Evolutionary conservation across 2,797 vertebrate genomes (phyloP).

Genomic region (Miichthys miiuy): DNA sequence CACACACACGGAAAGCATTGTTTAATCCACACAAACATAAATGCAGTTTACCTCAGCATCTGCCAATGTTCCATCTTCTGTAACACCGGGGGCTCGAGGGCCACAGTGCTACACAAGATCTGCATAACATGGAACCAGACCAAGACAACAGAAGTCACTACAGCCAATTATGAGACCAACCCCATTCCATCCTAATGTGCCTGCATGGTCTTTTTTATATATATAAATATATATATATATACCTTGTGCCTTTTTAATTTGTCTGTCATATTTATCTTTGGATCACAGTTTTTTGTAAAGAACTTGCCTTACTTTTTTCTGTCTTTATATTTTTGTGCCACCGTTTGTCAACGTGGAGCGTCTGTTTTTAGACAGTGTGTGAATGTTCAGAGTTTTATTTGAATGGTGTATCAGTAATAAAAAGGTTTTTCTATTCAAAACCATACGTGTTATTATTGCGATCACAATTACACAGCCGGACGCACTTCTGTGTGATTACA

Average conservation of each 20-base stretch:
- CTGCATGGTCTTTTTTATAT: conserved; percentile 77
- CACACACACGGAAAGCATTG: conserved; percentile 24
- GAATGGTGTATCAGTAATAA: conserved; percentile 78
- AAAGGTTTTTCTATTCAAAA: conserved; percentile 72
- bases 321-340: conserved; percentile 81
- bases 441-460: background rate
- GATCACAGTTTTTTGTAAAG: conserved; percentile 75
- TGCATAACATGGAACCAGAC: conserved; percentile 8
- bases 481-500: too few relatives aligned
- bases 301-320: conserved; percentile 81
- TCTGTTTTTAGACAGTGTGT: conserved; percentile 75
- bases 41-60: conserved; percentile 70
- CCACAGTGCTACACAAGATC: conserved; percentile 15
- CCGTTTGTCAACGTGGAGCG: conserved; percentile 67
- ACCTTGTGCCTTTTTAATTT: conserved; percentile 84
- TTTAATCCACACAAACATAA: conserved; percentile 44
- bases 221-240: conserved; percentile 61
- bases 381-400: conserved; percentile 80
- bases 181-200: conserved; percentile 79
- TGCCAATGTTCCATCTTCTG: conserved; percentile 50
- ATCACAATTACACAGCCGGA: background rate
- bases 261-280: conserved; percentile 77
- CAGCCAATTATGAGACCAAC: conserved; percentile 64
- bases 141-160: conserved; percentile 5
- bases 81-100: conserved; percentile 1